Base-by-base conservation (phyloP, 2,888 invertebrate genomes). In the Vesta saturnalis region DNA sequence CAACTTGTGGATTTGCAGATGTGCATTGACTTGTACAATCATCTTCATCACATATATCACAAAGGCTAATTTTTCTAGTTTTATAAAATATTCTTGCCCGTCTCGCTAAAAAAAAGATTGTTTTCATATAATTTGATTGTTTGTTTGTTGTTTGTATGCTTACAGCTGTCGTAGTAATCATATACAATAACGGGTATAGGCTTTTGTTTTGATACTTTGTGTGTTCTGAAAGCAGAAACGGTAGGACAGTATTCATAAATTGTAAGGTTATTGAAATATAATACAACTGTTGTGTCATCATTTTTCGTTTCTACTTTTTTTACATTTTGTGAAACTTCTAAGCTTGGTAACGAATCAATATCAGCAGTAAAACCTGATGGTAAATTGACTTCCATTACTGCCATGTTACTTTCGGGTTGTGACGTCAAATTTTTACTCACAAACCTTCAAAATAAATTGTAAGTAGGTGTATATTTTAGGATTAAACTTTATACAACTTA, bases 311-410 rank as follows among this genome's bases (percentile, higher is more conserved):
- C 92, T 4, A 92, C 89, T 70, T 90, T 87, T 79, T 90, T 89
- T 1, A 90, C 89, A 72, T 87, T 84, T 75, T 88, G 86, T 0
- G 87, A 87, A 0, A 86, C 83, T 80, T 87, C 86, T 60, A 87
- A 79, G 74, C 86, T 87, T 2, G 91, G 92, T 23, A 95, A 84
- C 0, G 91, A 92, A 76, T 91, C 91, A 72, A 89, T 84, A 76
- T 96, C 94, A 0, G 94, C 93, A 0, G 93, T 89, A 81, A 93
- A 97, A n/a, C 97, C 97, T 0, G 96, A 96, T 0, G 96, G 96
- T 67, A 97, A 86, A 70, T 90, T 90, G 0, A 97, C 92, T 78
- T 96, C 95, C 87, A 97, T 92, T 0, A 97, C 92, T 10, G 95
- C 94, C 91, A 97, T 92, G 73, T 97, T 97, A 70, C 94, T 94